A percentile compares a stretch with the other conserved stretches of the same genome.
Evolutionary conservation across 2,113 vertebrate genomes (phyloP).

Genomic region (Ptilorrhoa leucosticta): DNA sequence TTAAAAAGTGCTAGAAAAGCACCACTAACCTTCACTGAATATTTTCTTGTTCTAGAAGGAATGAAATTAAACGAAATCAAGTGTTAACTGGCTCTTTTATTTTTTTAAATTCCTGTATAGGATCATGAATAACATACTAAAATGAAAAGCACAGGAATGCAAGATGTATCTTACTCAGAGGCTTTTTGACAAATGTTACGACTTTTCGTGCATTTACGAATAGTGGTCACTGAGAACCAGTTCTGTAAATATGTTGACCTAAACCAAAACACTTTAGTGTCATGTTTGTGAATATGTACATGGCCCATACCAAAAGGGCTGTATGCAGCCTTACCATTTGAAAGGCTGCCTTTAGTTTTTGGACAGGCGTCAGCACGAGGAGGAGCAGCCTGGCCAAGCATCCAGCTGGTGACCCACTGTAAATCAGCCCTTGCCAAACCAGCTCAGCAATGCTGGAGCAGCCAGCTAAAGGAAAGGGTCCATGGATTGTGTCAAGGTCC

Average conservation of each 20-base stretch:
- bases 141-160: background rate
- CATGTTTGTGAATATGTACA: background rate
- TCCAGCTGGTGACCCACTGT: background rate
- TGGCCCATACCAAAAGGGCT: background rate
- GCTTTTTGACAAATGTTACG: background rate
- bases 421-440: background rate
- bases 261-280: background rate
- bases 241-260: background rate
- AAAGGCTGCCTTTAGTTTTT: background rate
- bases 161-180: background rate
- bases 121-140: background rate
- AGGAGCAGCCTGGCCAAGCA: background rate
- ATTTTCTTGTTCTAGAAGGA: background rate
- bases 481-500: background rate
- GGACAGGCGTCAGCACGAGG: fast-evolving
- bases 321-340: background rate
- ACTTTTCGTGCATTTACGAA: background rate
- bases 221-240: background rate
- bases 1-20: background rate
- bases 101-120: background rate
- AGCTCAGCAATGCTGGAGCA: background rate
- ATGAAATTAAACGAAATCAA: background rate
- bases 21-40: background rate
- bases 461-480: background rate
- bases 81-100: background rate